These are phyloP conservation scores for Cavia aperea DNA, from an alignment of 2,113 vertebrate species.

Conservation along the genomic window DNA sequence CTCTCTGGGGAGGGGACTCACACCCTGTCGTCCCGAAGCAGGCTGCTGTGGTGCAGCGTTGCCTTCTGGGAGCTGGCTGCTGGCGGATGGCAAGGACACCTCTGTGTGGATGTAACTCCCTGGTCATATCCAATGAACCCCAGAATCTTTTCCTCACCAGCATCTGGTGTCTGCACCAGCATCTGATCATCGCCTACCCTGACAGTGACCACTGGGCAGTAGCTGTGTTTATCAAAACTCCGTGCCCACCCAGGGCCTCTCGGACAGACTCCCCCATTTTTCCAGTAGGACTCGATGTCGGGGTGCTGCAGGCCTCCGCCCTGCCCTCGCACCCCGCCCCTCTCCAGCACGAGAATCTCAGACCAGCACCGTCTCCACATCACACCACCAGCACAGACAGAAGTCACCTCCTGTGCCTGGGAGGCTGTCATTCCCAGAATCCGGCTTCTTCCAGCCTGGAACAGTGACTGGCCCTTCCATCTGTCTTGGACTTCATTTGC, in stretches of 20 bases:
- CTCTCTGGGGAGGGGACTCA: not conserved
- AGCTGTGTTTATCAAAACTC: not conserved
- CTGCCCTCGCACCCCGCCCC: not conserved
- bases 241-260: too few species aligned
- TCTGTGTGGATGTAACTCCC: too few species aligned
- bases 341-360: not conserved
- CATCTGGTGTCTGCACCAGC: too few species aligned
- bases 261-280: not conserved
- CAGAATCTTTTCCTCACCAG: too few species aligned
- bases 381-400: not conserved
- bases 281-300: too few species aligned
- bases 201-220: not conserved
- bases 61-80: too few species aligned
- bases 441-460: not conserved
- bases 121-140: too few species aligned
- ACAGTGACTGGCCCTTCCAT: not conserved
- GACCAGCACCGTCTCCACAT: not conserved
- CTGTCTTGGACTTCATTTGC: not conserved
- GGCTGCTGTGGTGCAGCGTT: too few species aligned
- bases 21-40: not conserved
- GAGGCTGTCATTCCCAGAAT: not conserved
- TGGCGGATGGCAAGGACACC: too few species aligned
- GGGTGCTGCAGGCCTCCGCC: too few species aligned
- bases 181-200: not conserved
- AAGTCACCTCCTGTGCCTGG: not conserved